Percentiles rank a stretch among this genome's conserved stretches.
phyloP scores from a whole-genome alignment of 2,888 invertebrate species.

The Chydorus sphaericus region DNA sequence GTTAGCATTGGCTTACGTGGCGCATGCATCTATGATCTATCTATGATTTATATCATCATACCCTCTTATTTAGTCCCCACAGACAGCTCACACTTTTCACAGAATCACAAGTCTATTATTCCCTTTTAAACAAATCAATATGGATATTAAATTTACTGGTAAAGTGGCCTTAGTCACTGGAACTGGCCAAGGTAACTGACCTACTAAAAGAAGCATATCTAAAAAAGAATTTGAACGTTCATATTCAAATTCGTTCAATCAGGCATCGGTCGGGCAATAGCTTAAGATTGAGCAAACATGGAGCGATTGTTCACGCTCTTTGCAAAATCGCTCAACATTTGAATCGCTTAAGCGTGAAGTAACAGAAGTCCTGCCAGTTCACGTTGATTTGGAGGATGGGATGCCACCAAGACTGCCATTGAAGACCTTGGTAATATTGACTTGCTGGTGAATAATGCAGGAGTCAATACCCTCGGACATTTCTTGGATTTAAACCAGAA shows the following conservation, averaged over 20 bases:
- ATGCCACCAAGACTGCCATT: slow-evolving; percentile 45
- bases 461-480: slow-evolving; percentile 48
- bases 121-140: no score
- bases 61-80: no score
- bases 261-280: slow-evolving; percentile 56
- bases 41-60: no score
- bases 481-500: slow-evolving; percentile 51
- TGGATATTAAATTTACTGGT: slow-evolving; percentile 54
- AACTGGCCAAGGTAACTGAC: slow-evolving; percentile 69
- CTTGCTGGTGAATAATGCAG: slow-evolving; percentile 82
- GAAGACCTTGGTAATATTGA: slow-evolving; percentile 51
- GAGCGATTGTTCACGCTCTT: slow-evolving; percentile 62
- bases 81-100: no score
- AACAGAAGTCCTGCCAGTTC: slow-evolving; percentile 45
- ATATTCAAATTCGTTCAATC: slow-evolving; percentile 8
- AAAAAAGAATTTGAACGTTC: no score
- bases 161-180: slow-evolving; percentile 77
- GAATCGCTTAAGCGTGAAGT: slow-evolving; percentile 42
- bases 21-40: no score
- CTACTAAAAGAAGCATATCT: no score
- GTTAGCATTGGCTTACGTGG: no score
- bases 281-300: slow-evolving; percentile 48
- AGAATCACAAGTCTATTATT: no score
- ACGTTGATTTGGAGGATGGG: slow-evolving; percentile 64
- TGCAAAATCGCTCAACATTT: slow-evolving; percentile 52